Evolutionary conservation across 1,140 invertebrate genomes (phyloP).

Genomic region (Copidosoma floridanum): DNA sequence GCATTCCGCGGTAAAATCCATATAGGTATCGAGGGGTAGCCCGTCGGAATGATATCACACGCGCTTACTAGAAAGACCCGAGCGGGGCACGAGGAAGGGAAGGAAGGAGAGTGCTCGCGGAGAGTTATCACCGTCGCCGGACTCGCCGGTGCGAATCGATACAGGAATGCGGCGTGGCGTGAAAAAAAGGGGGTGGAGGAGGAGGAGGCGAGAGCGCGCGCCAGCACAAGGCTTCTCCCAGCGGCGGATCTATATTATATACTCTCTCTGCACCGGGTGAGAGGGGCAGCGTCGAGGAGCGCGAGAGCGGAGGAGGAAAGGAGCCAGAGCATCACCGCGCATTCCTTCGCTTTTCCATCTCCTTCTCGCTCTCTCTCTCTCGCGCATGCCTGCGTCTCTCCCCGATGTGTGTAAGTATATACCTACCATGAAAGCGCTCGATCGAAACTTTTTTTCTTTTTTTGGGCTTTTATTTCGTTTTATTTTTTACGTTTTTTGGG

Average conservation of each 20-base stretch:
- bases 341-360: slow-evolving; percentile 30
- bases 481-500: no score
- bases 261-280: no score
- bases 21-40: no score
- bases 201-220: slow-evolving; percentile 1
- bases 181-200: slow-evolving; percentile 40
- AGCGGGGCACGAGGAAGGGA: background rate
- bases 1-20: no score
- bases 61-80: background rate
- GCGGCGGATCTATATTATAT: no score
- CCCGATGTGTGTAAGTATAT: no score
- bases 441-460: no score
- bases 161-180: slow-evolving; percentile 53
- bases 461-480: no score
- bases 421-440: no score
- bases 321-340: slow-evolving; percentile 18
- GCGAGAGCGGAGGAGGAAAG: slow-evolving; percentile 7
- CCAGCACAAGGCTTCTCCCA: background rate
- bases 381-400: background rate
- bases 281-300: background rate
- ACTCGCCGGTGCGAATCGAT: slow-evolving; percentile 44
- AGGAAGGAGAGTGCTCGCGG: slow-evolving; percentile 5
- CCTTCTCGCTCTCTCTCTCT: background rate
- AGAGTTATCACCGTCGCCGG: slow-evolving; percentile 28
- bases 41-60: no score